Conservation (phyloP, 2,113 vertebrate genomes). For the Menura novaehollandiae region DNA sequence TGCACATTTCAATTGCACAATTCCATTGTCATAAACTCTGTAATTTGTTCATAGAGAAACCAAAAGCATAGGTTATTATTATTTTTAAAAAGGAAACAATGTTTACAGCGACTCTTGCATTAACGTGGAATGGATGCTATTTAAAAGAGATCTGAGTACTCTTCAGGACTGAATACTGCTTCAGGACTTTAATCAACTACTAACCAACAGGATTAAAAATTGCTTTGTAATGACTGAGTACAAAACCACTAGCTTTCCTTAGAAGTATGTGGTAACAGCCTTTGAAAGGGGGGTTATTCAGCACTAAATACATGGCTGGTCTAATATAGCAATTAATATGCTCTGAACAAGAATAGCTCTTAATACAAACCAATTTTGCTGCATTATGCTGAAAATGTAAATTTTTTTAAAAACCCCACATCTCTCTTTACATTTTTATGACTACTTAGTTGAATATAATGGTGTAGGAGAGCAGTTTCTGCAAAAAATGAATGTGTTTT, state of each 20-base stretch:
- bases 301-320: not conserved
- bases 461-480: not conserved
- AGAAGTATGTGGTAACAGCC: not conserved
- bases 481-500: not conserved
- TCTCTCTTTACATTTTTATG: not conserved
- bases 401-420: rapidly evolving
- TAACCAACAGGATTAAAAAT: not conserved
- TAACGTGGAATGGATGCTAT: not conserved
- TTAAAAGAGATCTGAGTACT: not conserved
- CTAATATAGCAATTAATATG: not conserved
- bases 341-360: not conserved
- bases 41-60: not conserved
- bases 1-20: not conserved
- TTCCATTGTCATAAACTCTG: not conserved
- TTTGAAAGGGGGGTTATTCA: not conserved
- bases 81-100: not conserved
- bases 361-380: not conserved
- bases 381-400: not conserved
- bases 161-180: too few species aligned
- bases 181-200: not conserved
- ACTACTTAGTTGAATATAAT: not conserved
- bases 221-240: not conserved
- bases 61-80: not conserved
- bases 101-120: not conserved
- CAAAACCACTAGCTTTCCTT: not conserved